A percentile compares a stretch with the other conserved stretches of the same genome.
Evolutionary conservation across 2,113 vertebrate genomes (phyloP).

Genomic region (Callorhinus ursinus): DNA sequence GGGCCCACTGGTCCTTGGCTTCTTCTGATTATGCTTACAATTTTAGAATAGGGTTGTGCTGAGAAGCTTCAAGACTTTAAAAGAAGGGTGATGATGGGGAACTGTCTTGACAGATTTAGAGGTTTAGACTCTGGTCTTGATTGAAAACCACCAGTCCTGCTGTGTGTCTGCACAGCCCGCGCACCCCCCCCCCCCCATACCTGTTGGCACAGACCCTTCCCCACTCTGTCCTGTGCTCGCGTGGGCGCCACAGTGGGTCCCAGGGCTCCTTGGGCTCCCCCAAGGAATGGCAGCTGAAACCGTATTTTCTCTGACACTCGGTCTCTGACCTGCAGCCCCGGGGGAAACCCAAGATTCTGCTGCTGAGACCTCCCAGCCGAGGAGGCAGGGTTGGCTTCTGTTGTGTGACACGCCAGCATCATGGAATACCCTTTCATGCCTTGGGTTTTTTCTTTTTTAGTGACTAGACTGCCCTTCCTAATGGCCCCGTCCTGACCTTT

Average conservation of each 20-base stretch:
- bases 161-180: background rate
- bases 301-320: accelerated
- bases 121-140: background rate
- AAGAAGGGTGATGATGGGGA: background rate
- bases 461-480: background rate
- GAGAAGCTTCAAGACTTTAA: background rate
- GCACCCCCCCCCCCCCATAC: no score
- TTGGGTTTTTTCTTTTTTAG: background rate
- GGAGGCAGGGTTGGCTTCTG: background rate
- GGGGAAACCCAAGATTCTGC: background rate
- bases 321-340: no score
- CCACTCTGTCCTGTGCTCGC: no score
- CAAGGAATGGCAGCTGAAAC: background rate
- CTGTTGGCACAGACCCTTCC: no score
- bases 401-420: accelerated
- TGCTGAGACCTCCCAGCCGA: background rate
- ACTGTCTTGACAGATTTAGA: background rate
- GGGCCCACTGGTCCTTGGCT: background rate
- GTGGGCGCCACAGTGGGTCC: no score
- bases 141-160: background rate
- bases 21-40: background rate
- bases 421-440: accelerated
- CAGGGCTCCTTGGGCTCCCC: no score
- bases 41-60: background rate
- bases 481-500: background rate